Conservation (phyloP, 2,888 invertebrate genomes). For the Melieria picta region DNA sequence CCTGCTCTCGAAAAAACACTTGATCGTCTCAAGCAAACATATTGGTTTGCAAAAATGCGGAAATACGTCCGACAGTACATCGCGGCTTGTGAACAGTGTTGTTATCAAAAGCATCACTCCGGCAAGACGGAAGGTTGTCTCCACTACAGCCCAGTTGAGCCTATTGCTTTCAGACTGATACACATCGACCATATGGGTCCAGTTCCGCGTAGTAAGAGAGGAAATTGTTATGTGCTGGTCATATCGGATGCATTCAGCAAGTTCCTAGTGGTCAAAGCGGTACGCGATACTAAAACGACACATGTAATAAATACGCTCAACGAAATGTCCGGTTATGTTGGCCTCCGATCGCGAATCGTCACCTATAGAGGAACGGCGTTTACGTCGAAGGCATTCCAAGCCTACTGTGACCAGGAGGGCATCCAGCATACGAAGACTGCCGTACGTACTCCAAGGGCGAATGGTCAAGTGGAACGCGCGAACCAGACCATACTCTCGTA, state of each 20-base stretch:
- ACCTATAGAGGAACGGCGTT: slow-evolving; percentile 48
- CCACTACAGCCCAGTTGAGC: slow-evolving; percentile 40
- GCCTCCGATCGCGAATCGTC: slow-evolving; percentile 45
- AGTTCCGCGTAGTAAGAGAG: slow-evolving; percentile 22
- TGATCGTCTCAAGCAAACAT: slow-evolving; percentile 42
- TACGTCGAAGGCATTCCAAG: slow-evolving; percentile 43
- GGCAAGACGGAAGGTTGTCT: slow-evolving; percentile 41
- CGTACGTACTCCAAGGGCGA: slow-evolving; percentile 43
- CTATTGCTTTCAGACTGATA: slow-evolving; percentile 41
- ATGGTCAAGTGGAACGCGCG: slow-evolving; percentile 44
- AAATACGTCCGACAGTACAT: slow-evolving; percentile 60
- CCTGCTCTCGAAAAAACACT: slow-evolving; percentile 22
- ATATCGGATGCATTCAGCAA: slow-evolving; percentile 39
- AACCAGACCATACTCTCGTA: slow-evolving; percentile 31
- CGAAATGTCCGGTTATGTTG: slow-evolving; percentile 44
- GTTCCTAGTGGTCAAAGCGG: slow-evolving; percentile 39
- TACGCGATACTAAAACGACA: slow-evolving; percentile 37
- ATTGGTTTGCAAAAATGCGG: slow-evolving; percentile 62
- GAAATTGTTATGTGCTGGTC: slow-evolving; percentile 29
- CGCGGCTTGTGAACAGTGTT: slow-evolving; percentile 58
- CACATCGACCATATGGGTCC: slow-evolving; percentile 44
- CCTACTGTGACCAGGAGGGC: slow-evolving; percentile 40
- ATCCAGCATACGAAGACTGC: slow-evolving; percentile 47
- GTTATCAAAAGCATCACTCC: slow-evolving; percentile 52
- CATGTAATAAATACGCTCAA: slow-evolving; percentile 19